A percentile compares a stretch with the other conserved stretches of the same genome.
phyloP scores from a whole-genome alignment of 2,888 invertebrate genomes.

The Camptogramma bilineatum region DNA sequence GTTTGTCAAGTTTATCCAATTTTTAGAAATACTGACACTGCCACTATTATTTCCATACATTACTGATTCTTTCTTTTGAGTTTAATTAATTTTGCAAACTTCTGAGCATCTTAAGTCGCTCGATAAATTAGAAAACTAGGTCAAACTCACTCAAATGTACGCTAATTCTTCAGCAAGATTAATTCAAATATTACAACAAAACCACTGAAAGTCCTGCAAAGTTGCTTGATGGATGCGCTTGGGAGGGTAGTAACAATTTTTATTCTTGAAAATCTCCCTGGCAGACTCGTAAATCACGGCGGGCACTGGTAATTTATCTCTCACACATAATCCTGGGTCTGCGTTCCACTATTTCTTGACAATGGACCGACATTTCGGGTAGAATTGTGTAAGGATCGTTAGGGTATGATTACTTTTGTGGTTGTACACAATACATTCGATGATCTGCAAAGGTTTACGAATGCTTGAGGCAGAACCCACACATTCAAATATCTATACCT shows the following conservation, averaged over 20 bases:
- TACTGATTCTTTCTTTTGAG: no score
- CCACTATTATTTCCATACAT: not conserved
- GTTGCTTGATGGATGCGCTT: constrained; percentile 39
- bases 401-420: constrained; percentile 37
- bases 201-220: constrained; percentile 30
- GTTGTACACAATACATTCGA: constrained; percentile 17
- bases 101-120: constrained; percentile 12
- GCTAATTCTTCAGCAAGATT: constrained; percentile 26
- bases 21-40: not conserved
- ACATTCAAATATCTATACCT: no score
- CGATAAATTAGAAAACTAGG: constrained; percentile 23
- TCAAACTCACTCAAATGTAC: constrained; percentile 13
- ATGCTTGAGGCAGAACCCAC: not conserved
- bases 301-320: constrained; percentile 40
- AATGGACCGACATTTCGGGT: constrained; percentile 34
- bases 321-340: constrained; percentile 40
- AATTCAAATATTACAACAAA: constrained; percentile 38
- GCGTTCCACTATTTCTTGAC: constrained; percentile 40
- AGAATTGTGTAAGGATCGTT: constrained; percentile 37
- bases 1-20: constrained; percentile 42
- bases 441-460: constrained; percentile 17
- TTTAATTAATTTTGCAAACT: not conserved
- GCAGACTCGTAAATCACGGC: constrained; percentile 41
- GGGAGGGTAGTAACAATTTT: constrained; percentile 34
- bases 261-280: constrained; percentile 37